Base-by-base conservation (phyloP, 2,888 invertebrate species). In the Chrysolina americana region DNA sequence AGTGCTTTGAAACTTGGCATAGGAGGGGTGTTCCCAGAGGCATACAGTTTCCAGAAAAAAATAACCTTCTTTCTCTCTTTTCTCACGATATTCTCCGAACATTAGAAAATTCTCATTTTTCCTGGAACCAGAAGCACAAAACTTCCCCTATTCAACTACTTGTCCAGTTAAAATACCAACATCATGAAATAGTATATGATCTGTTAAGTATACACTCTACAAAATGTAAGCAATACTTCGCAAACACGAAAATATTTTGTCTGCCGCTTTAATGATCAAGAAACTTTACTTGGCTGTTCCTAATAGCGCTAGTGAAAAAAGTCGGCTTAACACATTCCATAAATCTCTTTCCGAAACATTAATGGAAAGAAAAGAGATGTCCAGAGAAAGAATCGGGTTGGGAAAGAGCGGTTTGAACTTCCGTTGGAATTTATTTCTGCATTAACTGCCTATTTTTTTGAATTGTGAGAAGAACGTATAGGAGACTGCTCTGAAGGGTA, bases 321-420 rank as follows among this genome's bases (percentile, higher is more conserved):
- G 65, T 56, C 65, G 71, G 56, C 56, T 64, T 50, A 47, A 64
- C 65, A 53, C 36, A 71, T 10, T 65, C 41, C 36, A 71, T 71
- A 71, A 71, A 71, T 71, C 71, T 64, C 53, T 13, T n/a, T 28
- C 19, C 21, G 44, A 15, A 71, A 65, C 71, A 56, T 59, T 68
- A 68, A 68, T 68, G 68, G 56, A 68, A 41, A 56, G 65, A 65
- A 23, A 53, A 65, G 19, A 65, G 44, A 73, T 47, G 17, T 47
- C 62, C 19, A 63, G 56, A 17, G 68, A 11, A 69, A 70, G 21
- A 69, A 56, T 47, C 44, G 17, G 17, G 36, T 48, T 53, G 65
- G 36, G 36, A 59, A 59, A 59, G 59, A 59, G 15, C 28, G 28
- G 28, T 41, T 44, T 59, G 48, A 47, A 56, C 59, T 65, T 66